Evolutionary conservation across 1,140 invertebrate genomes (phyloP), one percentile per base, ranked within the genome.

Genomic region (Dinoponera quadriceps): DNA sequence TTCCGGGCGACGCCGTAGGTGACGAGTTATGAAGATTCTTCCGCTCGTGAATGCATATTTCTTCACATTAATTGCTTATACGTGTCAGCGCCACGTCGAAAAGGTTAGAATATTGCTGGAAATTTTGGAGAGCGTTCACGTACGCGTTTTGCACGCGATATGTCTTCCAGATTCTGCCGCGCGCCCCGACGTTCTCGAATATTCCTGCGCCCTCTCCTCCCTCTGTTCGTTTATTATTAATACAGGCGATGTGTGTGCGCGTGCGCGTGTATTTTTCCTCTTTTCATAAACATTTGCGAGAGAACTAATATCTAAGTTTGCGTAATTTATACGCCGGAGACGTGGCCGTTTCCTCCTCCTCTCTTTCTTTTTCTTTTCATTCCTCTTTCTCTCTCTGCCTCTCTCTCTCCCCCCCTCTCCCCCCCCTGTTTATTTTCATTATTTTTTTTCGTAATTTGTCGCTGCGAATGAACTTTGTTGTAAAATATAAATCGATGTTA

Each of bases 1-100:
- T 80, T 59, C 66, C 33, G 20, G 33, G 20, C 51, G 63, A 44
- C 75, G 51, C 49, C 63, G 20, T 80, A 80, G 51, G 75, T 71
- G 75, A 71, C 75, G 51, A 71, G 75, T 80, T 80, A 80, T 80
- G 75, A 80, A 71, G 65, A 80, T 71, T 80, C 65, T 80, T 80
- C 65, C 65, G 25, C 65, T 69, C 65, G n/a, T 22, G 25, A 48
- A 80, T 80, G 54, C 75, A 71, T 80, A 69, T 80, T 71, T 69
- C 75, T 78, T 80, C 54, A 80, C 25, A 29, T 80, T 69, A 80
- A 80, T 80, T 80, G 20, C 65, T 44, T 80, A 44, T 59, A 57
- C 29, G 18, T 57, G 33, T 57, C 63, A 48, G 65, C 38, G 14
- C 22, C 27, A 29, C 60, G 27, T 66, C 33, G 29, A 29, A 55